A percentile compares a stretch with the other conserved stretches of the same genome.
Conservation (phyloP, 2,888 invertebrate species). For the Autographa gamma region DNA sequence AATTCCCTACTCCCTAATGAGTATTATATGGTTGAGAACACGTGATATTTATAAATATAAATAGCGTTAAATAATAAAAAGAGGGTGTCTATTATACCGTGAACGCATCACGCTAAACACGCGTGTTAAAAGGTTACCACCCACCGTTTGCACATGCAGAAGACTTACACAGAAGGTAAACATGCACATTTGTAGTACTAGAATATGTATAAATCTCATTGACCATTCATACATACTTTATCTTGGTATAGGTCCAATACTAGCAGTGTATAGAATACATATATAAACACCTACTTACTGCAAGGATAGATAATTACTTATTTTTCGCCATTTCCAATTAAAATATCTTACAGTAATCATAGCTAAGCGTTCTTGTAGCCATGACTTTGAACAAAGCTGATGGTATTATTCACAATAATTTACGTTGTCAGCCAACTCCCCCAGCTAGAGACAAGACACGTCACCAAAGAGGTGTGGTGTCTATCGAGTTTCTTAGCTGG, state of each 20-base stretch:
- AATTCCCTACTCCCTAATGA: slow-evolving; percentile 33
- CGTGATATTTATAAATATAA: slow-evolving; percentile 52
- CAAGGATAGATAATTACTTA: neutral
- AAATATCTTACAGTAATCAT: neutral
- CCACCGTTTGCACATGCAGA: slow-evolving; percentile 35
- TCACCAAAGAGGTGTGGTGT: neutral
- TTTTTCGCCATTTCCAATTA: neutral
- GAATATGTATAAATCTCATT: neutral
- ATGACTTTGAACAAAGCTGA: slow-evolving; percentile 1
- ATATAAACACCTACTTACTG: no score
- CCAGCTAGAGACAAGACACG: neutral
- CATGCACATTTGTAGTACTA: slow-evolving; percentile 5
- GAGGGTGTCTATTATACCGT: slow-evolving; percentile 61
- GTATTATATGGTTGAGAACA: slow-evolving; percentile 34
- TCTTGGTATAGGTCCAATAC: neutral
- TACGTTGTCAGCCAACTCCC: neutral
- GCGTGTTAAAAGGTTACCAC: slow-evolving; percentile 58
- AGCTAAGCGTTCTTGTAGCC: neutral
- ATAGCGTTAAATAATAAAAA: slow-evolving; percentile 52
- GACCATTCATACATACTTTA: neutral
- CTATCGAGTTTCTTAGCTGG: neutral
- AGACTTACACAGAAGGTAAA: slow-evolving; percentile 15
- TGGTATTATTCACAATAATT: neutral
- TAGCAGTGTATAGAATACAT: no score
- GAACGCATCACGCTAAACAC: slow-evolving; percentile 45